Conservation (phyloP, 1,140 invertebrate species). For the Psix sp. region DNA sequence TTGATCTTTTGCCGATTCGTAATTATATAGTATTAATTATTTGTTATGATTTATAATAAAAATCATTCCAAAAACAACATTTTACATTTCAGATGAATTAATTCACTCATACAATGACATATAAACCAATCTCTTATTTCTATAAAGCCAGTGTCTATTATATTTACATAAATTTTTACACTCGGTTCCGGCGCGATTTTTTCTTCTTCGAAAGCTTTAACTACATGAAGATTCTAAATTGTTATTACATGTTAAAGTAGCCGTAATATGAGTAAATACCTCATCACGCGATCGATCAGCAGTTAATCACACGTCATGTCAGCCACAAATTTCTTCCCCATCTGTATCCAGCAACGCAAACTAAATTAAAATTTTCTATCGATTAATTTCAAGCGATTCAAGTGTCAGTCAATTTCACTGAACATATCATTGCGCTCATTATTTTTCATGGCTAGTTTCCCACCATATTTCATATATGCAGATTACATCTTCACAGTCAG, state of each 20-base stretch:
- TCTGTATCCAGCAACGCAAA: slow-evolving; percentile 33
- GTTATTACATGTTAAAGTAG: slow-evolving; percentile 52
- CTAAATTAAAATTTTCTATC: slow-evolving; percentile 39
- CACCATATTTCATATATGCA: no score
- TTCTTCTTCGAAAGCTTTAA: slow-evolving; percentile 30
- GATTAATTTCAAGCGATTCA: slow-evolving; percentile 36
- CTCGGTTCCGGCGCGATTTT: slow-evolving; percentile 42
- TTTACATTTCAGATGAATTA: no score
- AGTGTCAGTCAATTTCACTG: slow-evolving; percentile 21
- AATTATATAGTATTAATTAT: no score
- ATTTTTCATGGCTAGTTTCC: no score
- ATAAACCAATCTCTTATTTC: no score
- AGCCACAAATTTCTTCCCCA: slow-evolving; percentile 40
- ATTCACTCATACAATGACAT: no score
- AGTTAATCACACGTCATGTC: slow-evolving; percentile 52
- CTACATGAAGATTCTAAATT: slow-evolving; percentile 43
- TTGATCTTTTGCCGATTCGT: not conserved
- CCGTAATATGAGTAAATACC: slow-evolving; percentile 47
- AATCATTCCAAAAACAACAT: no score
- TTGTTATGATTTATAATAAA: no score
- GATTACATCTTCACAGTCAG: no score
- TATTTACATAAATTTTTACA: slow-evolving; percentile 27
- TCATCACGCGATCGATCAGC: slow-evolving; percentile 52
- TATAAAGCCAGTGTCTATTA: no score
- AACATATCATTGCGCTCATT: slow-evolving; percentile 20